phyloP scores from a whole-genome alignment of 2,113 vertebrate species.

The Alethe castanea region DNA sequence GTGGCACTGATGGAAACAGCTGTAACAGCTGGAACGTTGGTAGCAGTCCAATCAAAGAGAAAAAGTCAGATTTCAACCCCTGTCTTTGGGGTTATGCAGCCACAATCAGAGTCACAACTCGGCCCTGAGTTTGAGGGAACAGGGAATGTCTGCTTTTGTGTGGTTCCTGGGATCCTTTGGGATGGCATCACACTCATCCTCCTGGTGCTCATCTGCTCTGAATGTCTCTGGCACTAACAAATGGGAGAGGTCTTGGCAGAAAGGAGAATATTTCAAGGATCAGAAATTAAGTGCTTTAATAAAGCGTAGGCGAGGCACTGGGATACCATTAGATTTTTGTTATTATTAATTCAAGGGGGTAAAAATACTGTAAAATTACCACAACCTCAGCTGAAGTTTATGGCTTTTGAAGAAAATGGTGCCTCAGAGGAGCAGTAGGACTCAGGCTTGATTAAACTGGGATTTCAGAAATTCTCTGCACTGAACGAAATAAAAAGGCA shows the following conservation, averaged over 20 bases:
- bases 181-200: neutral
- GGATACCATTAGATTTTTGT: neutral
- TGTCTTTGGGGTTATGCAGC: neutral
- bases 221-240: neutral
- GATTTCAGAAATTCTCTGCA: constrained; percentile 58
- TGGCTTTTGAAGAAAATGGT: constrained; percentile 24
- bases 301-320: neutral
- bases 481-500: constrained; percentile 39
- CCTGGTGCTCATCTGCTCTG: neutral
- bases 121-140: neutral
- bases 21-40: rapidly evolving
- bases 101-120: neutral
- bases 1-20: neutral
- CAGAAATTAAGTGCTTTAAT: neutral
- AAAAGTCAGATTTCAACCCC: neutral
- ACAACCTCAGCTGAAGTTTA: constrained; percentile 21
- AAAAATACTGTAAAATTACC: neutral
- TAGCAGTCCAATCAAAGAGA: neutral
- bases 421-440: constrained; percentile 40
- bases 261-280: neutral
- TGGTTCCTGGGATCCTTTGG: neutral
- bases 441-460: constrained; percentile 69
- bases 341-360: neutral
- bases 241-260: neutral
- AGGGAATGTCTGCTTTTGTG: rapidly evolving